Evolutionary conservation across 2,888 invertebrate genomes (phyloP), one percentile per base, ranked within the genome.

Genomic region (Apomyelois bistriatella): DNA sequence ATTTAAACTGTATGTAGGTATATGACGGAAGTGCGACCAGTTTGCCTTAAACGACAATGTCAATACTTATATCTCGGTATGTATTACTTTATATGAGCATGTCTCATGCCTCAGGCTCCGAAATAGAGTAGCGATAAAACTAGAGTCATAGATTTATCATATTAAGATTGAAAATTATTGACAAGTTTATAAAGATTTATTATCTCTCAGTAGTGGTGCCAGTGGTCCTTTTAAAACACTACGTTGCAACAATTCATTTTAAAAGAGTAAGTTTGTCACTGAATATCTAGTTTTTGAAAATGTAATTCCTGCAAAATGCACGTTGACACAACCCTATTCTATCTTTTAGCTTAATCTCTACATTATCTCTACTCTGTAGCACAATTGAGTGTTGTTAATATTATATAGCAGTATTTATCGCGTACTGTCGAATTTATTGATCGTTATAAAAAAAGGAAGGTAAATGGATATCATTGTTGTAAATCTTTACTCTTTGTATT

Each of bases 21-120:
- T 71, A 74, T 78, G 76, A 77, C 83, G 86, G 85, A 86, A 85
- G 85, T 80, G 73, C 73, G 71, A 78, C 76, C 69, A 66, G 80
- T 85, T 85, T 78, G 83, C 85, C 85, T 85, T 85, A 82, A 70
- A 64, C 68, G 76, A 68, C 60, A 60, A 70, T 73, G 68, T 65
- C 68, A 69, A 66, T 72, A 76, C 62, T 62, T 72, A 69, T 68
- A 71, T 70, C 22, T 16, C 50, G n/a, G 30, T 32, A 15, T 46
- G 32, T 41, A 22, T 46, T 46, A 46, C 52, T 64, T 58, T 54
- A 57, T 58, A 57, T 49, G 53, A 53, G 47, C 53, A 48, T 62
- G 53, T 47, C 43, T 46, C 15, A 32, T 32, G 46, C 46, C 16
- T 32, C 32, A 15, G 15, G 30, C 13, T 22, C 22, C 22, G 5